Percentiles rank a stretch among this genome's conserved stretches.
phyloP scores from a whole-genome alignment of 2,797 vertebrate genomes.

The Pantherophis vulpinus region DNA sequence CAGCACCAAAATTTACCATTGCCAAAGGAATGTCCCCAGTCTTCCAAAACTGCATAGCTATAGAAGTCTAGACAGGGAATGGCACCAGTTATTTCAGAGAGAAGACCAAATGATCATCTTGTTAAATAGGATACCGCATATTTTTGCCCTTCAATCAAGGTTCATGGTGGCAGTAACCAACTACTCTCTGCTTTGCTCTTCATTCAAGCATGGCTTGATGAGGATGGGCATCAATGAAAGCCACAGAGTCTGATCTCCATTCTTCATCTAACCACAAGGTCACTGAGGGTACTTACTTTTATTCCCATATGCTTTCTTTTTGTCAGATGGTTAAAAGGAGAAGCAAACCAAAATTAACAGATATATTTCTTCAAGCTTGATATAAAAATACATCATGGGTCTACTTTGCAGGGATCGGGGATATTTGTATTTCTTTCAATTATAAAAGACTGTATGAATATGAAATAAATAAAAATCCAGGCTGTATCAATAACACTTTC shows the following conservation, averaged over 20 bases:
- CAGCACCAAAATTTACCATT: slow-evolving; percentile 20
- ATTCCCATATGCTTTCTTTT: neutral
- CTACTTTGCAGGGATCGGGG: neutral
- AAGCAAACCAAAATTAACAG: neutral
- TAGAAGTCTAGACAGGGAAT: slow-evolving; percentile 4
- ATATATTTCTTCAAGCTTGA: neutral
- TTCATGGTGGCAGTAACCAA: slow-evolving; percentile 4
- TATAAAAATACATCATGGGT: neutral
- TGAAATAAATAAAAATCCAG: neutral
- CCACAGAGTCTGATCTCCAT: neutral
- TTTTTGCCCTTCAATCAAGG: slow-evolving; percentile 8
- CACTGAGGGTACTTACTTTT: neutral
- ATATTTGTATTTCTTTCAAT: neutral
- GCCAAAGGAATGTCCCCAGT: neutral
- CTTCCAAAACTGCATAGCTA: slow-evolving; percentile 9
- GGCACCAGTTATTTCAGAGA: slow-evolving; percentile 10
- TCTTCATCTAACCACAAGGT: neutral
- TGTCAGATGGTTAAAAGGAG: neutral
- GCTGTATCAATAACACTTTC: neutral
- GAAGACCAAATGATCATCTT: accelerated
- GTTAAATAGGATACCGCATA: neutral
- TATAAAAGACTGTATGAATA: neutral
- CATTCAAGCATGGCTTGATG: slow-evolving; percentile 15
- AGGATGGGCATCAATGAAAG: slow-evolving; percentile 4
- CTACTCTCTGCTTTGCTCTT: slow-evolving; percentile 8